phyloP scores from a whole-genome alignment of 2,888 invertebrate genomes.

The Pterostichus madidus region DNA sequence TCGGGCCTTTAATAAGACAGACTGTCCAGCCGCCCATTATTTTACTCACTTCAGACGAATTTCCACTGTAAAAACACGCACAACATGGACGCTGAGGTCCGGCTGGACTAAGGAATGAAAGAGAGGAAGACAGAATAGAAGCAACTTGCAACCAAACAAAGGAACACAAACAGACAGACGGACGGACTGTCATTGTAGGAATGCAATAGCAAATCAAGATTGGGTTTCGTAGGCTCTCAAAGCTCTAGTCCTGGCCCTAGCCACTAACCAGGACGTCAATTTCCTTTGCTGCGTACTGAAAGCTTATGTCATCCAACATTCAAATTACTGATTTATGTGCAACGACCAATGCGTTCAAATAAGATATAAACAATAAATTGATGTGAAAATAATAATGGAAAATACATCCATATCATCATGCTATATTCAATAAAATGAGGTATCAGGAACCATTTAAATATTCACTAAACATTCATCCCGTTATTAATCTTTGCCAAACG shows the following conservation, averaged over 20 bases:
- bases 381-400: too few relatives aligned
- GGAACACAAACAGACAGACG: slow-evolving; percentile 71
- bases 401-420: too few relatives aligned
- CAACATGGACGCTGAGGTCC: slow-evolving; percentile 7
- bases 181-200: slow-evolving; percentile 77
- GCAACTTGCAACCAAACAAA: slow-evolving; percentile 62
- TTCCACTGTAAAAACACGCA: slow-evolving; percentile 57
- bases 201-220: slow-evolving; percentile 79
- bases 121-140: slow-evolving; percentile 52
- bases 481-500: too few relatives aligned
- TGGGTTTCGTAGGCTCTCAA: slow-evolving; percentile 74
- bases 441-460: too few relatives aligned
- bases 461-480: too few relatives aligned
- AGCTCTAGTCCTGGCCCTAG: slow-evolving; percentile 51
- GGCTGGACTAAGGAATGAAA: slow-evolving; percentile 20
- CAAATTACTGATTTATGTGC: too few relatives aligned
- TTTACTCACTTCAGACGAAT: slow-evolving; percentile 58
- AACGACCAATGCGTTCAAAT: too few relatives aligned
- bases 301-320: too few relatives aligned
- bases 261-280: slow-evolving; percentile 52
- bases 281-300: slow-evolving; percentile 2
- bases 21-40: slow-evolving; percentile 53
- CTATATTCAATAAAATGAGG: too few relatives aligned
- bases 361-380: too few relatives aligned
- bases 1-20: slow-evolving; percentile 55